Base-by-base conservation (phyloP, 2,888 invertebrate genomes). In the Leptodirus hochenwartii region DNA sequence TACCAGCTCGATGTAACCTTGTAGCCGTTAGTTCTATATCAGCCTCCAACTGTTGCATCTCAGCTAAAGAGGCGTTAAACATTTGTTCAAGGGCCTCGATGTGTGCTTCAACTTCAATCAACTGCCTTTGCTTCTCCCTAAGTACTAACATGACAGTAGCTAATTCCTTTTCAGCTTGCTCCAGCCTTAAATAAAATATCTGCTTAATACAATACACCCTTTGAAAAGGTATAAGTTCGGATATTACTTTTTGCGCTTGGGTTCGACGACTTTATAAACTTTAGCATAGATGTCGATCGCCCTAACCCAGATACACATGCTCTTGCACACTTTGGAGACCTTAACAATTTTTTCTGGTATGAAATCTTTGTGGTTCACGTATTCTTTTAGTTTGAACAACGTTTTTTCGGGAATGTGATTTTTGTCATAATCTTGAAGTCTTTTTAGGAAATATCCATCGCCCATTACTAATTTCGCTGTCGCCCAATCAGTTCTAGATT, bases 271-370 rank as follows among this genome's bases (percentile, higher is more conserved):
- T 49, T 72, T 68, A 53, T 74, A 85, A 1, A 88, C 78, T 55
- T 79, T 80, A 1, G 87, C 76, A 48, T 90, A 91, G 47, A 75
- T 73, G 43, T 88, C 84, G 39, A 91, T 78, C 1, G 91, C 90
- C 47, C 78, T 66, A 5, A 90, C 88, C 91, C 91, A 91, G 51
- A 88, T 66, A 41, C 88, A 87, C 58, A 91, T 73, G 5, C 87
- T 88, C 41, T 75, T 77, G 46, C 88, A 87, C 1, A 87, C 88
- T 66, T 81, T 71, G 3, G 78, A 80, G 4, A 79, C 85, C 49
- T 77, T 84, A 15, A 77, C 81, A 2, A 91, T 81, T 41, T 69
- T 64, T 29, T 77, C 80, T 0, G 90, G 87, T 8, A 71, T 64
- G 47, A 91, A 91, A 44, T 87, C 82, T 30, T 82, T 80, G 52